phyloP scores from a whole-genome alignment of 1,140 invertebrate genomes.

The Bombus confusus region DNA sequence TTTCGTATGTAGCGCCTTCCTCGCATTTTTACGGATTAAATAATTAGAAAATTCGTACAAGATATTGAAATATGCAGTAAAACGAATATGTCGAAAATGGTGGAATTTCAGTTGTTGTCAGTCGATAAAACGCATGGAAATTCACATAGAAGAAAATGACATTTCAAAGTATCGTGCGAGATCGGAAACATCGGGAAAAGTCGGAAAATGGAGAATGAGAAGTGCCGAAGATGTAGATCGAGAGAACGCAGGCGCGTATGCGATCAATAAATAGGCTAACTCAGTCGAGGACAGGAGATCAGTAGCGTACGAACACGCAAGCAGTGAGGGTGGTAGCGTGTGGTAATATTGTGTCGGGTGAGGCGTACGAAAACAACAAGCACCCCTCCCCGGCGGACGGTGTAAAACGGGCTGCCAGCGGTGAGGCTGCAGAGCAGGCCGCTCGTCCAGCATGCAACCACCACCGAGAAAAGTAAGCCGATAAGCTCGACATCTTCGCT shows the following conservation, averaged over 20 bases:
- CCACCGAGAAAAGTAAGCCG: slow-evolving; percentile 88
- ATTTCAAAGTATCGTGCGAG: neutral
- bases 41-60: no score
- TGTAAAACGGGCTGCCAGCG: slow-evolving; percentile 68
- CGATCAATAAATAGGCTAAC: slow-evolving; percentile 77
- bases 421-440: slow-evolving; percentile 65
- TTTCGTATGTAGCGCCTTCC: neutral
- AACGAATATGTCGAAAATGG: neutral
- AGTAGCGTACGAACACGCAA: slow-evolving; percentile 74
- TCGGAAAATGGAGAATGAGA: slow-evolving; percentile 9
- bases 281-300: slow-evolving; percentile 74
- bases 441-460: slow-evolving; percentile 86
- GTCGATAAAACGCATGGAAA: neutral
- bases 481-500: neutral
- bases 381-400: slow-evolving; percentile 53
- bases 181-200: neutral
- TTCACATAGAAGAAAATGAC: neutral
- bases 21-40: no score
- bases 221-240: slow-evolving; percentile 16
- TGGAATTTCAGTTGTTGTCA: neutral
- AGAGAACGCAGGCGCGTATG: slow-evolving; percentile 70
- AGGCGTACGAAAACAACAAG: slow-evolving; percentile 66
- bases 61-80: neutral
- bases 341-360: slow-evolving; percentile 58
- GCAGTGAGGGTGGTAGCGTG: slow-evolving; percentile 65